These are phyloP conservation scores for Urocolius indicus DNA, from an alignment of 2,113 vertebrate genomes.

Conservation along the genomic window DNA sequence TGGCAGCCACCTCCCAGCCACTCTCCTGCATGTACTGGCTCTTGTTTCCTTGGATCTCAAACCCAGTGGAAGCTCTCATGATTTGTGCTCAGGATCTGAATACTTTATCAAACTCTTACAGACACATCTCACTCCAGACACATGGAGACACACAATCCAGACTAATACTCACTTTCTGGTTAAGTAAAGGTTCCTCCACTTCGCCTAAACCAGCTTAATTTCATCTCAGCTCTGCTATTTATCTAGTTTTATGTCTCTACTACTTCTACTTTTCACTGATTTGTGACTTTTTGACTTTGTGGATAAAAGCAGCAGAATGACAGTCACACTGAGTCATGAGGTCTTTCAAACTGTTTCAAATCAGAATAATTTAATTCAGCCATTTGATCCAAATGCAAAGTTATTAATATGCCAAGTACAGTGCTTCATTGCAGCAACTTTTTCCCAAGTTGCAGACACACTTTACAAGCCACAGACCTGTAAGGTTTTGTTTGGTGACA, in stretches of 20 bases:
- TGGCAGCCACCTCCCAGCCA: background rate
- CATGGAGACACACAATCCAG: background rate
- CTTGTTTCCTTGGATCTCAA: background rate
- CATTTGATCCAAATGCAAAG: background rate
- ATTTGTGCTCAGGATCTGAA: background rate
- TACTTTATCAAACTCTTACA: background rate
- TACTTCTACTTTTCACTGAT: background rate
- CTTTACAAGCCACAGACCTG: constrained; percentile 5
- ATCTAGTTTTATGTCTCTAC: background rate
- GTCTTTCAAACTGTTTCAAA: background rate
- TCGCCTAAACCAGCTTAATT: background rate
- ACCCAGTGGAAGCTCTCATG: background rate
- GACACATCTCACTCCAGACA: background rate
- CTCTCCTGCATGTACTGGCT: accelerated
- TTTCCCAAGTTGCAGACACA: background rate
- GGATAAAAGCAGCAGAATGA: background rate
- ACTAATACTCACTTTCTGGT: background rate
- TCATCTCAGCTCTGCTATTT: background rate
- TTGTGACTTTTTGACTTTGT: background rate
- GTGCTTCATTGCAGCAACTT: background rate
- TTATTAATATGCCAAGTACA: background rate
- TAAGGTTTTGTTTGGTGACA: constrained; percentile 56
- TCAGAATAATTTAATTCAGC: background rate
- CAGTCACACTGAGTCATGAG: background rate
- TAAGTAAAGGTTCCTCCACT: background rate